These are phyloP conservation scores for Mustelus asterias DNA, from an alignment of 2,113 vertebrate species.

Conservation along the genomic window DNA sequence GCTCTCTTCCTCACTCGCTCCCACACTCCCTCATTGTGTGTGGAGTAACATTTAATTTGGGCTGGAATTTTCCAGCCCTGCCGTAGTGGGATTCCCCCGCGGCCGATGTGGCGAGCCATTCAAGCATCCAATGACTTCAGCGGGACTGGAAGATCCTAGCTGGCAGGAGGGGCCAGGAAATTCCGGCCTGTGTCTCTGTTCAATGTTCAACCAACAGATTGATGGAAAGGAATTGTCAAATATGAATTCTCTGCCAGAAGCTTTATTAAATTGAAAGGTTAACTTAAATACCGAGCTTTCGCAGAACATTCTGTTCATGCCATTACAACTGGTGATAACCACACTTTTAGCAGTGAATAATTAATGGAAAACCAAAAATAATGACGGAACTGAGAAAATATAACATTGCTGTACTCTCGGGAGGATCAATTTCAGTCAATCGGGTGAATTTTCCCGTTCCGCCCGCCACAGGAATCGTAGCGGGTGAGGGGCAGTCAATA, in stretches of 20 bases:
- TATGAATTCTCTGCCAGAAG: background rate
- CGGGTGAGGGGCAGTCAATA: too few species aligned
- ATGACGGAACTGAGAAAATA: background rate
- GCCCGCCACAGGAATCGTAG: too few species aligned
- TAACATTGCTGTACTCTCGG: too few species aligned
- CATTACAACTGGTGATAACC: background rate
- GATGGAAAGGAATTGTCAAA: background rate
- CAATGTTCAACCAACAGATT: background rate
- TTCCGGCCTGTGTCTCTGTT: background rate
- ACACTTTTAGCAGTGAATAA: background rate
- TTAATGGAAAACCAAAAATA: background rate
- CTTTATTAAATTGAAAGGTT: background rate
- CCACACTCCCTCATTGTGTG: background rate
- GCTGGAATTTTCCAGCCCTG: too few species aligned
- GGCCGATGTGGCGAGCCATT: too few species aligned
- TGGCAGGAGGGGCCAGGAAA: too few species aligned
- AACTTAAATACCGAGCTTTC: background rate
- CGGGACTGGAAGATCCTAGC: too few species aligned
- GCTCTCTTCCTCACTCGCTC: background rate
- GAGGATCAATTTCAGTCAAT: conserved; percentile 19
- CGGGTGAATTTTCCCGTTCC: too few species aligned
- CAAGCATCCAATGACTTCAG: too few species aligned
- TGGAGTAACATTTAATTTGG: background rate
- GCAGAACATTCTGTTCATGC: background rate
- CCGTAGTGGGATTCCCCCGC: too few species aligned